These are phyloP conservation scores for Bombus pascuorum DNA, from an alignment of 1,140 invertebrate species.

Conservation along the genomic window DNA sequence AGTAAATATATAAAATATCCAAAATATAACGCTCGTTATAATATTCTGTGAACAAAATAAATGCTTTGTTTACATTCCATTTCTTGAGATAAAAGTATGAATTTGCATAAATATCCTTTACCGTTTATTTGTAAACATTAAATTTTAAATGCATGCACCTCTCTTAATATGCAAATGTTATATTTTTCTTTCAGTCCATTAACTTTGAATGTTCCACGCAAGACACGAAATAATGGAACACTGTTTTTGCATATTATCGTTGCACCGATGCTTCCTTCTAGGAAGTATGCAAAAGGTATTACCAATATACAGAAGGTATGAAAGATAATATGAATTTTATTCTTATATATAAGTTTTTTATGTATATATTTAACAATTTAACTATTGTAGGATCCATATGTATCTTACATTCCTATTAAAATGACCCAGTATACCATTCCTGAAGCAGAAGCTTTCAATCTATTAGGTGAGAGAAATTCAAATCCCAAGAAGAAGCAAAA, in stretches of 20 bases:
- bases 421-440: slow-evolving; percentile 89
- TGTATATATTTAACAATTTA: slow-evolving; percentile 31
- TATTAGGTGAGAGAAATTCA: slow-evolving; percentile 84
- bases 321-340: slow-evolving; percentile 1
- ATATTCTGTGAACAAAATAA: neutral
- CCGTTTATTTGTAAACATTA: too few species aligned
- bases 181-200: slow-evolving; percentile 82
- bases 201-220: slow-evolving; percentile 86
- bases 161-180: neutral
- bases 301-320: slow-evolving; percentile 69
- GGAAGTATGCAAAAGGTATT: slow-evolving; percentile 81
- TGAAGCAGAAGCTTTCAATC: slow-evolving; percentile 89
- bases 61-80: neutral
- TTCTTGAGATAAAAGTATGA: neutral
- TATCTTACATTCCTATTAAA: slow-evolving; percentile 83
- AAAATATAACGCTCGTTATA: neutral
- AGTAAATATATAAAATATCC: neutral
- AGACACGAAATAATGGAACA: slow-evolving; percentile 90
- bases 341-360: neutral
- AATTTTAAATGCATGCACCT: neutral
- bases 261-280: slow-evolving; percentile 69
- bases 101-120: neutral
- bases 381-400: slow-evolving; percentile 81
- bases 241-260: slow-evolving; percentile 87
- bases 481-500: slow-evolving; percentile 52